Evolutionary conservation across 1,140 invertebrate species (phyloP).

Genomic region (Metaphire vulgaris): DNA sequence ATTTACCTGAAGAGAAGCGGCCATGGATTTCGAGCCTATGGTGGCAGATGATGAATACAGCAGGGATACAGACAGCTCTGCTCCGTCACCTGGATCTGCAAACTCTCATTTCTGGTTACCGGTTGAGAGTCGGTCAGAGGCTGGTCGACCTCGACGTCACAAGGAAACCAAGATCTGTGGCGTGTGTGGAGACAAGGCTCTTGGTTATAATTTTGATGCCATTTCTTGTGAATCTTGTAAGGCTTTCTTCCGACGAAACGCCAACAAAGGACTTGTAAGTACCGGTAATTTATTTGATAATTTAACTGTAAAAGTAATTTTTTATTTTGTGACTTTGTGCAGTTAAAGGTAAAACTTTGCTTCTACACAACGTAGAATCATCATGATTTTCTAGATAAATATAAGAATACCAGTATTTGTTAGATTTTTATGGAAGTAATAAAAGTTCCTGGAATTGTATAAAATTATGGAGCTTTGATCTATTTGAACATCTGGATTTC

Average conservation of each 20-base stretch:
- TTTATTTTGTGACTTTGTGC: too few relatives aligned
- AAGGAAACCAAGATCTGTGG: conserved; percentile 35
- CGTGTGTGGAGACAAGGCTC: conserved; percentile 86
- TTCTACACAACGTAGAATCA: too few relatives aligned
- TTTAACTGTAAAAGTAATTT: too few relatives aligned
- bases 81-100: background rate
- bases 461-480: too few relatives aligned
- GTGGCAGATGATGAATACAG: background rate
- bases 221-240: conserved; percentile 96
- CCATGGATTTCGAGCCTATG: background rate
- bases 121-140: background rate
- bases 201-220: conserved; percentile 93
- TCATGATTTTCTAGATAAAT: too few relatives aligned
- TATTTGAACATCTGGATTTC: too few relatives aligned
- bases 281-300: too few relatives aligned
- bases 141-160: conserved; percentile 9
- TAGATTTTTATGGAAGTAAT: too few relatives aligned
- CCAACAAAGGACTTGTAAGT: conserved; percentile 60
- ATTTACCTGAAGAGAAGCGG: too few relatives aligned
- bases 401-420: too few relatives aligned
- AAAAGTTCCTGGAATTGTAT: too few relatives aligned
- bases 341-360: too few relatives aligned
- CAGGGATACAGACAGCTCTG: background rate
- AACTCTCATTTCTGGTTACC: background rate
- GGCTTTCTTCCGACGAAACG: conserved; percentile 91